phyloP scores from a whole-genome alignment of 1,140 invertebrate genomes.

The Caenorhabditis inopinata region DNA sequence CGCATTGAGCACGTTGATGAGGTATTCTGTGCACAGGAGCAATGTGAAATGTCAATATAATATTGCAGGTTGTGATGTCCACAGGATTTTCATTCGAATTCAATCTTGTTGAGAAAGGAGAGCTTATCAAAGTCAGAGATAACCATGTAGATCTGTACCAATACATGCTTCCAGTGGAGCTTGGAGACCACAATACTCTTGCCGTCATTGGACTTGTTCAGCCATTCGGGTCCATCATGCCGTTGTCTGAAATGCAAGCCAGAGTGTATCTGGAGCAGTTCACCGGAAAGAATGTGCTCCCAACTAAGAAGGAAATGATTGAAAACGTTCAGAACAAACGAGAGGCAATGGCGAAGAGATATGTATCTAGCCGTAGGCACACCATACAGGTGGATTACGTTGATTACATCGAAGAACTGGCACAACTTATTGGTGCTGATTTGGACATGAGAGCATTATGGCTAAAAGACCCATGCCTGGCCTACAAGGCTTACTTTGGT shows the following conservation, averaged over 20 bases:
- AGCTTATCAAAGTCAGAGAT: constrained; percentile 48
- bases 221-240: constrained; percentile 69
- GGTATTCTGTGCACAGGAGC: constrained; percentile 54
- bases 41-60: not conserved
- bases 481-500: constrained; percentile 62
- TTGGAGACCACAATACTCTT: constrained; percentile 67
- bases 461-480: constrained; percentile 66
- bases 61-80: constrained; percentile 56
- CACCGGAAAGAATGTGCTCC: constrained; percentile 43
- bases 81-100: constrained; percentile 67
- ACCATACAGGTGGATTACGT: constrained; percentile 67
- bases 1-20: constrained; percentile 59
- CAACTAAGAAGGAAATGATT: constrained; percentile 48
- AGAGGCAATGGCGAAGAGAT: constrained; percentile 35
- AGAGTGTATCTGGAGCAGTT: constrained; percentile 66
- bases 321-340: not conserved
- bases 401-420: constrained; percentile 68
- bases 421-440: constrained; percentile 65
- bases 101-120: constrained; percentile 52
- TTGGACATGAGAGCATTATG: constrained; percentile 55
- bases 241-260: constrained; percentile 70
- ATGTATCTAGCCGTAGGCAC: constrained; percentile 52
- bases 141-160: constrained; percentile 66
- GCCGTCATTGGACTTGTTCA: constrained; percentile 70
- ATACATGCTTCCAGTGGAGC: constrained; percentile 67